Base-by-base conservation (phyloP, 2,797 vertebrate species). In the Catostomus latipinnis region DNA sequence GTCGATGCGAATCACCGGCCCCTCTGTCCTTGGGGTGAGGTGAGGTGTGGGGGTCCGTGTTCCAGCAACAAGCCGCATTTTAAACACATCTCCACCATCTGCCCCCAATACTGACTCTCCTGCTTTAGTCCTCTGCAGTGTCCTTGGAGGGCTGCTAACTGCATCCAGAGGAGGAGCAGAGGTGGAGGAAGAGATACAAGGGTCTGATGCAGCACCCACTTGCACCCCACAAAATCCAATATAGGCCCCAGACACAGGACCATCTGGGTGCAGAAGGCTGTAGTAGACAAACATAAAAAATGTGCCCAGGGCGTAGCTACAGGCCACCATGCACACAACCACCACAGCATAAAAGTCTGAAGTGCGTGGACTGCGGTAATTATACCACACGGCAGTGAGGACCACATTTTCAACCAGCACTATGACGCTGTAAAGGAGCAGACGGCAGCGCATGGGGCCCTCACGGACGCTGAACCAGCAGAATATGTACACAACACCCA, bases 281-380 rank as follows among this genome's bases (percentile, higher is more conserved):
- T 99, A 99, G 84, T 99, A 99, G 81, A 99, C 95, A 84, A 96
- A 95, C 98, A 99, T 99, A 91, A 99, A 98, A 92, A 99, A 99
- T 84, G 96, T 95, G 87, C 98, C 98, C 69, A 99, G 93, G 5
- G 98, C 97, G 0, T 97, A 98, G 92, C 97, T 98, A 91, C 96
- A 97, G 82, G 96, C 95, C 88, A 99, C 96, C 67, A 96, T 93
- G 0, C 97, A 99, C 88, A 98, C 96, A 63, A 98, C 91, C 87
- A 96, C 92, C 85, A 98, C 96, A 0, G 96, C 96, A 46, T 93
- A 88, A 75, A 96, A 97, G 89, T 98, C 97, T 0, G 96, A 92
- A 85, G 88, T 91, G 61, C 87, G 61, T 1, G 88, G 82, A 82
- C 91, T 91, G 0, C 94, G 95, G 91, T 95, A 93, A 57, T 95